Base-by-base conservation (phyloP, 2,113 vertebrate species). In the Fukomys damarensis region DNA sequence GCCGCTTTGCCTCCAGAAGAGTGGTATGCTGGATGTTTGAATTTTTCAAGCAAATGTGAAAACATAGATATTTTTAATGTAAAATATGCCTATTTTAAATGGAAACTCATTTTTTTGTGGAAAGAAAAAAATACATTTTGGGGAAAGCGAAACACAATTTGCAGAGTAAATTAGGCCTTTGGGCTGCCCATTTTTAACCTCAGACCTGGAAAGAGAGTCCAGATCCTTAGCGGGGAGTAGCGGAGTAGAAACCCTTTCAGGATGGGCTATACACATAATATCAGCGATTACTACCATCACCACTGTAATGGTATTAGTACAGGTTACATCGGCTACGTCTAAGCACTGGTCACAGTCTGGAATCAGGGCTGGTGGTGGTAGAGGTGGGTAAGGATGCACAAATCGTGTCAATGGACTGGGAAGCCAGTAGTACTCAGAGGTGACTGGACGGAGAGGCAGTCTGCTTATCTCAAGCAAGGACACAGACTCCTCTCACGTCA, bases 171-270 rank as follows among this genome's bases (percentile, higher is more conserved):
- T 93, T 52, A 86, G 79, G 89, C n/a, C 95, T 91, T 43, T 32
- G 56, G 86, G 91, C n/a, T 91, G 83, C 74, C 93, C 28, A 19
- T 86, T 46, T 83, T 46, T 89, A 89, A 95, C 61, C 52, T 92
- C 17, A 80, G 92, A 61, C 17, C 68, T 79, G 46, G 95, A 70
- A 97, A 93, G 54, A 9, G 86, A 94, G 61, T 38, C 79, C 12
- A 30, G 66, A 38, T 20, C 81, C 61, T 83, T 83, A 28, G 26
- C 52, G 3, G 1, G 35, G 54, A 70, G n/a, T 63, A n/a, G 16
- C 68, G 35, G 54, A 70, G n/a, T 63, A n/a, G 16, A 76, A 86
- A 91, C 49, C 32, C 46, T 46, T 56, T 30, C 49, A 63, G 46
- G 41, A 20, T 43, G 11, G 63, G n/a, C 22, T 16, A 10, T 0